Evolutionary conservation across 2,797 vertebrate genomes (phyloP).

Genomic region (Esox masquinongy): DNA sequence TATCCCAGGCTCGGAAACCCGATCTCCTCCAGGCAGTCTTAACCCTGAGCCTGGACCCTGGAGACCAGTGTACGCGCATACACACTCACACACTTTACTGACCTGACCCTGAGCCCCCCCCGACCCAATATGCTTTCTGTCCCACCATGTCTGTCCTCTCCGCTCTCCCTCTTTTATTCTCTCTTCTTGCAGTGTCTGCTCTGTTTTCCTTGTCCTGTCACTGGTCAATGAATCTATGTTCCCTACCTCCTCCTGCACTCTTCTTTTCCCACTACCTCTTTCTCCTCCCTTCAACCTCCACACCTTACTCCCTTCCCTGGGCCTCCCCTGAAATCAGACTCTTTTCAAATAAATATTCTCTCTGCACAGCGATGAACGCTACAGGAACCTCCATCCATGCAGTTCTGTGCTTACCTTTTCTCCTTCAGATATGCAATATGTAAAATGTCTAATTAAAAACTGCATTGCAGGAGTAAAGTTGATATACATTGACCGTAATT

Average conservation of each 20-base stretch:
- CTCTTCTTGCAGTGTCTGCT: neutral
- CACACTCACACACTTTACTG: constrained; percentile 23
- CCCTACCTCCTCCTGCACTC: neutral
- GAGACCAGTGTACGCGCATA: constrained; percentile 19
- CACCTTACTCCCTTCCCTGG: constrained; percentile 5
- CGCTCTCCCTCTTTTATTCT: neutral
- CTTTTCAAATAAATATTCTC: constrained; percentile 37
- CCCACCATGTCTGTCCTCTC: neutral
- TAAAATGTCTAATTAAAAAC: neutral
- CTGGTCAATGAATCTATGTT: constrained; percentile 10
- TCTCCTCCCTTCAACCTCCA: neutral
- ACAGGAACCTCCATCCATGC: neutral
- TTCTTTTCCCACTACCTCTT: neutral
- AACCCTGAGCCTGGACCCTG: constrained; percentile 21
- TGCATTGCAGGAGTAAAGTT: neutral
- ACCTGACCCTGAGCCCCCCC: constrained; percentile 7
- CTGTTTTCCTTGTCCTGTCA: constrained; percentile 13
- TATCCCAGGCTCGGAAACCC: constrained; percentile 58
- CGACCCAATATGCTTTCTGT: neutral
- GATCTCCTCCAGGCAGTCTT: constrained; percentile 48
- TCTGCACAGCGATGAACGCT: neutral
- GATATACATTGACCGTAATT: neutral
- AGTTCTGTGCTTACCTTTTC: neutral
- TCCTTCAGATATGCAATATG: neutral
- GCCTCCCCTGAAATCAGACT: constrained; percentile 29